phyloP scores from a whole-genome alignment of 2,113 vertebrate species.

The Spea multiplicata region DNA sequence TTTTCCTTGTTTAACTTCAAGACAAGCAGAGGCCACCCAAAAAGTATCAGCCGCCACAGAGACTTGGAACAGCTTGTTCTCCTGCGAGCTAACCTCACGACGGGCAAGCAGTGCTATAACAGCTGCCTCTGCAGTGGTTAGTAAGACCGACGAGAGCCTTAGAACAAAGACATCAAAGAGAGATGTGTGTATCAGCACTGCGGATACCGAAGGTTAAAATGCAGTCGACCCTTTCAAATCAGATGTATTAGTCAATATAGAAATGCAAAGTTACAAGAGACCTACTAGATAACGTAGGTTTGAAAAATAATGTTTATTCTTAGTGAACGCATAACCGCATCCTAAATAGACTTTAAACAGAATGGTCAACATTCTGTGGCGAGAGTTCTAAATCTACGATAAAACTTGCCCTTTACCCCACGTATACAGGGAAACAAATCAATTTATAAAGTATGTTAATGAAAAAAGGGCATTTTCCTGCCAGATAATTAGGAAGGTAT shows the following conservation, averaged over 20 bases:
- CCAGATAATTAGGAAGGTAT: too few relatives aligned
- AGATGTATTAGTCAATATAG: slow-evolving; percentile 2
- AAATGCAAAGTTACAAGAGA: neutral
- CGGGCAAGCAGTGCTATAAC: slow-evolving; percentile 21
- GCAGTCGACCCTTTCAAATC: slow-evolving; percentile 5
- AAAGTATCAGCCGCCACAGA: slow-evolving; percentile 1
- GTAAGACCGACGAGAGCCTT: slow-evolving; percentile 15
- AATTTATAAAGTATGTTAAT: too few relatives aligned
- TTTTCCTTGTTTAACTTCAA: slow-evolving; percentile 13
- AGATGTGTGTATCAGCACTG: slow-evolving; percentile 23
- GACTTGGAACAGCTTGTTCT: slow-evolving; percentile 5
- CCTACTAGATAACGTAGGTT: neutral
- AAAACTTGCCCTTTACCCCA: too few relatives aligned
- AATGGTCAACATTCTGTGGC: too few relatives aligned
- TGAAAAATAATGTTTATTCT: too few relatives aligned
- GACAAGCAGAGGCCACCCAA: slow-evolving; percentile 40
- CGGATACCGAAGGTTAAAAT: slow-evolving; percentile 24
- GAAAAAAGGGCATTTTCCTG: too few relatives aligned
- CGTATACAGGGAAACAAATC: too few relatives aligned
- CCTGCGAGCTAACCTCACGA: slow-evolving; percentile 33
- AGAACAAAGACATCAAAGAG: slow-evolving; percentile 42
- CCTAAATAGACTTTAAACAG: too few relatives aligned
- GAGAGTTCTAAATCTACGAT: too few relatives aligned
- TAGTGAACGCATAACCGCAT: too few relatives aligned
- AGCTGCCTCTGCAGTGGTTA: slow-evolving; percentile 29